Evolutionary conservation across 1,140 invertebrate genomes (phyloP).

Genomic region (Euwallacea fornicatus): DNA sequence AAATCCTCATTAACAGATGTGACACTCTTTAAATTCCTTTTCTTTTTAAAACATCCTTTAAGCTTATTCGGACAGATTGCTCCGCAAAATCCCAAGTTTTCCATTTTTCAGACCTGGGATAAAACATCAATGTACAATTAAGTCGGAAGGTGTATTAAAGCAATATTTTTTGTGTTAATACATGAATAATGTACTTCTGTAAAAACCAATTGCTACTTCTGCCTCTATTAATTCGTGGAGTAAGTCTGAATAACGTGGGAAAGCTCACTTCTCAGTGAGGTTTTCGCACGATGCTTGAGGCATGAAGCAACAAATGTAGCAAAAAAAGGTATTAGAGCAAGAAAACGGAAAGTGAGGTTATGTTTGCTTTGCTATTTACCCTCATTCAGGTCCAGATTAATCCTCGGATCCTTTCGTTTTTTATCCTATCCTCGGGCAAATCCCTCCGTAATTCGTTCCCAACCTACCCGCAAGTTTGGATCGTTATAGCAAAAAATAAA

Average conservation of each 20-base stretch:
- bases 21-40: neutral
- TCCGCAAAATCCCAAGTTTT: slow-evolving; percentile 25
- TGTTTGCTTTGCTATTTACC: slow-evolving; percentile 18
- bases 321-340: slow-evolving; percentile 4
- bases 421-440: neutral
- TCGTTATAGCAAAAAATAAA: neutral
- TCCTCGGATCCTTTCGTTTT: slow-evolving; percentile 11
- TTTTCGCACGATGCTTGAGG: neutral
- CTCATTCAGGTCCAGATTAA: slow-evolving; percentile 10
- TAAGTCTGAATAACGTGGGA: neutral
- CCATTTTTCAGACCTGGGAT: slow-evolving; percentile 34
- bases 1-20: neutral
- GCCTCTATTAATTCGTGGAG: neutral
- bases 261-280: neutral
- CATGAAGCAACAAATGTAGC: neutral
- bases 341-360: neutral
- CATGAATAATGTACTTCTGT: neutral
- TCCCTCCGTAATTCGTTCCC: neutral
- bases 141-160: neutral
- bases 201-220: neutral
- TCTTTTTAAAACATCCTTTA: slow-evolving; percentile 1
- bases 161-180: slow-evolving; percentile 6
- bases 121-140: slow-evolving; percentile 19
- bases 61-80: neutral
- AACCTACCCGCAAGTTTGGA: neutral